A percentile compares a stretch with the other conserved stretches of the same genome.
These are phyloP conservation scores for Leptinotarsa lineolata DNA, from an alignment of 1,140 invertebrate species.

Conservation along the genomic window DNA sequence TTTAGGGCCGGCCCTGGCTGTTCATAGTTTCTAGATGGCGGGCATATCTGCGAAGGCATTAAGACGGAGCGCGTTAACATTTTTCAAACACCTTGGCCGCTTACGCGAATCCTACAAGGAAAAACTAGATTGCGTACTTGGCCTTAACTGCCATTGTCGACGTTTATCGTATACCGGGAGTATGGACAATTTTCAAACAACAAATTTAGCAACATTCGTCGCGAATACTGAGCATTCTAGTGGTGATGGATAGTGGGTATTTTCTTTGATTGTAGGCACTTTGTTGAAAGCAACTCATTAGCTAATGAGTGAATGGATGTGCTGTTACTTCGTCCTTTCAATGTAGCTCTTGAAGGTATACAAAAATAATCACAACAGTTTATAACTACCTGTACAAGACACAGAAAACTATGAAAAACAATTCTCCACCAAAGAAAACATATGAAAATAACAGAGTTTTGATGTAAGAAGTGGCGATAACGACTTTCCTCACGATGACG, in stretches of 20 bases:
- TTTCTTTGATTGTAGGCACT: background rate
- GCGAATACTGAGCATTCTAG: conserved; percentile 21
- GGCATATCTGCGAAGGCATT: conserved; percentile 11
- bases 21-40: conserved; percentile 6
- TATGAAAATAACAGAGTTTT: too few relatives aligned
- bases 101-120: conserved; percentile 29
- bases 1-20: background rate
- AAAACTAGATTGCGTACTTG: conserved; percentile 34
- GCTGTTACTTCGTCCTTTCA: too few relatives aligned
- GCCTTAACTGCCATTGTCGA: conserved; percentile 20
- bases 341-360: too few relatives aligned
- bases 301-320: background rate
- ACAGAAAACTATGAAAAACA: too few relatives aligned
- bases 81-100: conserved; percentile 40
- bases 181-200: conserved; percentile 14
- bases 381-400: too few relatives aligned
- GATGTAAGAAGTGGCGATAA: too few relatives aligned
- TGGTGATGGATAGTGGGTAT: conserved; percentile 3
- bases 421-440: too few relatives aligned
- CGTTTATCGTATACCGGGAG: conserved; percentile 8
- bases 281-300: conserved; percentile 21
- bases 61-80: conserved; percentile 31
- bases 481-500: too few relatives aligned
- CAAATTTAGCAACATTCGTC: conserved; percentile 17
- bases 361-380: too few relatives aligned